Percentiles rank a stretch among this genome's conserved stretches.
phyloP scores from a whole-genome alignment of 2,888 invertebrate genomes.

The Julus scandinavius region DNA sequence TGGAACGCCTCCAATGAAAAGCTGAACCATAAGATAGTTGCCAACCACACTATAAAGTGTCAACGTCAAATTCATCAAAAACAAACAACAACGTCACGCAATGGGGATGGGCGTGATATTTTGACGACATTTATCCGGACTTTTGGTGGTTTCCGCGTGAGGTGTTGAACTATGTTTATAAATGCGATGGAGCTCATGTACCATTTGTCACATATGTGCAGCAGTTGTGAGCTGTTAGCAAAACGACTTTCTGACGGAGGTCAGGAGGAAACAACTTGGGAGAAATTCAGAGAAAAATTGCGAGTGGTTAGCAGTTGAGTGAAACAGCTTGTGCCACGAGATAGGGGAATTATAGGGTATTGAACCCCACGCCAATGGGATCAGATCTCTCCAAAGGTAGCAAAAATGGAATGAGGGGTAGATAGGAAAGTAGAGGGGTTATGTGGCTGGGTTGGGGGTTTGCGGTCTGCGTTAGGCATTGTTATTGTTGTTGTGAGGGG shows the following conservation, averaged over 20 bases:
- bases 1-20: not conserved
- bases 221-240: not conserved
- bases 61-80: not conserved
- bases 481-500: conserved; percentile 28
- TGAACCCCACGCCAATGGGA: not conserved
- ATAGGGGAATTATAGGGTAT: conserved; percentile 8
- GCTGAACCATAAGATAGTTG: not conserved
- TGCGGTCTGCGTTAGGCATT: not conserved
- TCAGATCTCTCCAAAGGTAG: not conserved
- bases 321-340: not conserved
- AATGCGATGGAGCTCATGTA: not conserved
- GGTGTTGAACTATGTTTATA: not conserved
- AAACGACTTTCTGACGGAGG: conserved; percentile 1
- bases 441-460: not conserved
- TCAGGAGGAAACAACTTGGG: not conserved
- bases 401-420: not conserved
- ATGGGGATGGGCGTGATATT: not conserved
- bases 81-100: not conserved
- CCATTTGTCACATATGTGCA: not conserved
- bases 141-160: not conserved
- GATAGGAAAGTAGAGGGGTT: not conserved
- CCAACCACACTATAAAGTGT: too few species aligned
- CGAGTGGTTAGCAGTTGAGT: conserved; percentile 13
- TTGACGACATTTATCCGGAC: not conserved
- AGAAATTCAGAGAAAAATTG: not conserved